Percentiles rank a stretch among this genome's conserved stretches.
Evolutionary conservation across 2,113 vertebrate species (phyloP).

Genomic region (Uropsilus gracilis): DNA sequence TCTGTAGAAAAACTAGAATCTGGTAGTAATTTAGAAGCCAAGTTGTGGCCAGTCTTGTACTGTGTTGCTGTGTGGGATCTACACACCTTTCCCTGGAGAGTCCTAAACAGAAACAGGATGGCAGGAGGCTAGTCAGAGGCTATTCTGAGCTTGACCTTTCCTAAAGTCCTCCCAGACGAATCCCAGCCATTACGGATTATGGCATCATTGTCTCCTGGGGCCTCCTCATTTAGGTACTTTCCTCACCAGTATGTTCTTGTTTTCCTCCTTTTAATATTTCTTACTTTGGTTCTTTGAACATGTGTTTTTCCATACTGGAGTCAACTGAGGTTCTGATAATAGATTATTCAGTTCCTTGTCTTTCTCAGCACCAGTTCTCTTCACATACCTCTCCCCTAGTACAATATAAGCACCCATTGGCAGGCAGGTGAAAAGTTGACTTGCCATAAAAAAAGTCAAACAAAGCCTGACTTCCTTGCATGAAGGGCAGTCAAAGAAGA

Average conservation of each 20-base stretch:
- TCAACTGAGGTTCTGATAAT: neutral
- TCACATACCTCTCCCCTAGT: fast-evolving
- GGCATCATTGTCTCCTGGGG: neutral
- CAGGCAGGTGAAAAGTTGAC: neutral
- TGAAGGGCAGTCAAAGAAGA: neutral
- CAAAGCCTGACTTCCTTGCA: neutral
- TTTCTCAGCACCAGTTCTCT: neutral
- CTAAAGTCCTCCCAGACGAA: slow-evolving; percentile 11
- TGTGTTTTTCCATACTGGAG: neutral
- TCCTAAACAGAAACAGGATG: neutral
- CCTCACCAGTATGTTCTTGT: neutral
- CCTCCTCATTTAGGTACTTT: neutral
- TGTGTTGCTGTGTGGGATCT: neutral
- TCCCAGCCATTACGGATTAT: neutral
- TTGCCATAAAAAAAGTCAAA: neutral
- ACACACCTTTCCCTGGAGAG: neutral
- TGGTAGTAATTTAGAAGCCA: neutral
- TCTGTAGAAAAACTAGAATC: neutral
- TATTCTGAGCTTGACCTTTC: slow-evolving; percentile 19
- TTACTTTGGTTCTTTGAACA: neutral
- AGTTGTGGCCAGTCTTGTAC: neutral
- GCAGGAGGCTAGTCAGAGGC: neutral
- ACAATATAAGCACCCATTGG: neutral
- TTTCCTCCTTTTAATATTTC: neutral
- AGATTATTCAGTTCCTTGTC: neutral